phyloP scores from a whole-genome alignment of 2,797 vertebrate genomes.

The Molothrus ater region DNA sequence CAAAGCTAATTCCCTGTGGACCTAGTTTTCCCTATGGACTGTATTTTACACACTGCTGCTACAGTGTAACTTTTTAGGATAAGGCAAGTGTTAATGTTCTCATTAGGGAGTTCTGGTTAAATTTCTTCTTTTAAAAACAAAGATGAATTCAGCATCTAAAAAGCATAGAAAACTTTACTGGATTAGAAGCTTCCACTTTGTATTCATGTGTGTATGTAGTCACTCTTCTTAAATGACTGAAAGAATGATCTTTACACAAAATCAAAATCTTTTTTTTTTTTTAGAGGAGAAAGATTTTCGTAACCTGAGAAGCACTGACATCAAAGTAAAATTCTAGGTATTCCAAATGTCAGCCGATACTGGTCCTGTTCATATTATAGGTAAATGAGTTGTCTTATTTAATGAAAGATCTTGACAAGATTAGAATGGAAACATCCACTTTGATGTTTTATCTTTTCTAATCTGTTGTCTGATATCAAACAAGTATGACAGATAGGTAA shows the following conservation, averaged over 20 bases:
- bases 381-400: background rate
- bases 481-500: background rate
- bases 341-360: background rate
- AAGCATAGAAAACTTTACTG: background rate
- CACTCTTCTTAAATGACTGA: background rate
- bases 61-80: background rate
- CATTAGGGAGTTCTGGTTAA: background rate
- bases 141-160: background rate
- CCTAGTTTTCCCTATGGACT: rapidly evolving
- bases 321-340: background rate
- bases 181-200: background rate
- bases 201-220: background rate
- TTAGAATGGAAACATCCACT: background rate
- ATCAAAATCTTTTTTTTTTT: background rate
- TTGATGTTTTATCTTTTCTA: background rate
- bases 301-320: background rate
- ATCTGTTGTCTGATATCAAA: background rate
- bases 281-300: background rate
- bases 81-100: background rate
- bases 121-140: background rate
- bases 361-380: background rate
- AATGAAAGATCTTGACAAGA: background rate
- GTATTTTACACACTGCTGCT: background rate
- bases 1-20: background rate
- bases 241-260: background rate